These are phyloP conservation scores for Steatornis caripensis DNA, from an alignment of 2,113 vertebrate genomes.

Conservation along the genomic window DNA sequence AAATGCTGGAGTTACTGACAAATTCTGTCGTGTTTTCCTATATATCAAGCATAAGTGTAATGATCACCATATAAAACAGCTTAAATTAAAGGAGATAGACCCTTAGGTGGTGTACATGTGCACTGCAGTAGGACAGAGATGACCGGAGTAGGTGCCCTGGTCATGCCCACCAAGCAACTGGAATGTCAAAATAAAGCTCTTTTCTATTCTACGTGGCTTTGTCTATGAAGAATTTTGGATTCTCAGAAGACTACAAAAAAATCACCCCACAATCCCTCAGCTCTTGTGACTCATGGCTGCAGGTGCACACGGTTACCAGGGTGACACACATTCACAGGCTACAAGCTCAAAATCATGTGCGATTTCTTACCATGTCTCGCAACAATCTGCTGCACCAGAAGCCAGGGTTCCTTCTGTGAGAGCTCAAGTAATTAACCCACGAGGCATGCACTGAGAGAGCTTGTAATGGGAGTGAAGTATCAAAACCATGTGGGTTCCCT, in stretches of 20 bases:
- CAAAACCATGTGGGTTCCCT: neutral
- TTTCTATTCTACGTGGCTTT: neutral
- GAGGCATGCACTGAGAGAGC: neutral
- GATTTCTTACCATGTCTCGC: constrained; percentile 11
- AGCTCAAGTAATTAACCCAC: constrained; percentile 43
- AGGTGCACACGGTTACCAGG: constrained; percentile 64
- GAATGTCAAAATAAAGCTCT: neutral
- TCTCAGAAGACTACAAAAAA: neutral
- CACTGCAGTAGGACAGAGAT: neutral
- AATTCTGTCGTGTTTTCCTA: neutral
- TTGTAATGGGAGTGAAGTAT: neutral
- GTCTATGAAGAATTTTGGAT: neutral
- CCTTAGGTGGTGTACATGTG: fast-evolving
- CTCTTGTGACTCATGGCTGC: constrained; percentile 35
- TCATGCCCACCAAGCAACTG: neutral
- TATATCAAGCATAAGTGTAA: fast-evolving
- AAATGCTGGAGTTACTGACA: neutral
- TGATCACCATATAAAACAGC: neutral
- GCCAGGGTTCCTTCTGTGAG: constrained; percentile 39
- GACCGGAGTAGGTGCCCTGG: fast-evolving
- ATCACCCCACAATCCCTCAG: neutral
- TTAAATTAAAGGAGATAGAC: neutral
- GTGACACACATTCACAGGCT: constrained; percentile 43
- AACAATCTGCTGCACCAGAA: constrained; percentile 42
- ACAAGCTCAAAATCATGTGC: neutral